A percentile compares a stretch with the other conserved stretches of the same genome.
phyloP scores from a whole-genome alignment of 2,113 vertebrate genomes.

The Sander vitreus region DNA sequence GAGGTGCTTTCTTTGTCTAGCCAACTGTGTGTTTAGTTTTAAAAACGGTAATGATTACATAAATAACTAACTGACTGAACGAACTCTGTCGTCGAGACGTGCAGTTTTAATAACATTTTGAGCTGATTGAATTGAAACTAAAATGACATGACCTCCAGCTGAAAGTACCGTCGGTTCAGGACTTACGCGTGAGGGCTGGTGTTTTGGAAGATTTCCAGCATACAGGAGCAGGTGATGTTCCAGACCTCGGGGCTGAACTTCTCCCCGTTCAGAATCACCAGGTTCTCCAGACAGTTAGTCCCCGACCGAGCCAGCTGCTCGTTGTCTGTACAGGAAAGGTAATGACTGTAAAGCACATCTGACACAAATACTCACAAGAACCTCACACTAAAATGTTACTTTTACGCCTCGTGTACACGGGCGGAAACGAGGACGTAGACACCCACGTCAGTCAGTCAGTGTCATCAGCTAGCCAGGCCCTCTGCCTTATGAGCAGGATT shows the following conservation, averaged over 20 bases:
- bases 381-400: too few relatives aligned
- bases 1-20: background rate
- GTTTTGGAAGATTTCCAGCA: slow-evolving; percentile 97
- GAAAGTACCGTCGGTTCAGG: background rate
- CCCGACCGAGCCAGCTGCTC: slow-evolving; percentile 98
- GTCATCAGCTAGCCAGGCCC: too few relatives aligned
- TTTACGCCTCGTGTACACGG: too few relatives aligned
- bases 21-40: background rate
- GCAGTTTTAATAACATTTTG: background rate
- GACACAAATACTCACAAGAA: background rate
- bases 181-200: slow-evolving; percentile 90
- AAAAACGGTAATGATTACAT: too few relatives aligned
- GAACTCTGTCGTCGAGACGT: too few relatives aligned
- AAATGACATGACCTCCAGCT: background rate
- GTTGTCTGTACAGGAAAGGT: slow-evolving; percentile 86
- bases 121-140: background rate
- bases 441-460: too few relatives aligned
- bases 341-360: background rate
- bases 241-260: slow-evolving; percentile 97
- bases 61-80: background rate
- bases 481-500: background rate
- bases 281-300: slow-evolving; percentile 97
- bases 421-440: too few relatives aligned
- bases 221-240: slow-evolving; percentile 94
- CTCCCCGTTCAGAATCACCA: slow-evolving; percentile 96